phyloP scores from a whole-genome alignment of 2,888 invertebrate species.

The Camponotus fellah region DNA sequence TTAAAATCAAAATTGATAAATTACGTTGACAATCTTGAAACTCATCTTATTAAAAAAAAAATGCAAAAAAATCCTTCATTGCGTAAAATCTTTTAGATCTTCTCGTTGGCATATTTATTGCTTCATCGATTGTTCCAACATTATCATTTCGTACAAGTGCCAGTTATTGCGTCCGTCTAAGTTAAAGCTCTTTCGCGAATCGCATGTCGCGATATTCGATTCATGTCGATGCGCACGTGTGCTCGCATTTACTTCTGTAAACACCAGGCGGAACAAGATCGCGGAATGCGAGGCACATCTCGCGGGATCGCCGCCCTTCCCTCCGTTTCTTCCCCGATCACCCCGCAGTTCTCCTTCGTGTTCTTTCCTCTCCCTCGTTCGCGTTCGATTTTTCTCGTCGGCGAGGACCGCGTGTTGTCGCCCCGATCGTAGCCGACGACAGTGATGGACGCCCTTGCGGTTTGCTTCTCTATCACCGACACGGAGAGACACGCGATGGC shows the following conservation, averaged over 20 bases:
- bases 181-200: not conserved
- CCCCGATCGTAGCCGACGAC: slow-evolving; percentile 76
- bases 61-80: not conserved
- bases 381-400: slow-evolving; percentile 74
- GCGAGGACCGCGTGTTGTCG: slow-evolving; percentile 68
- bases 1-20: not conserved
- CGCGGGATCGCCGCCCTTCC: slow-evolving; percentile 60
- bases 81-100: not conserved
- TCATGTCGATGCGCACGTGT: slow-evolving; percentile 57
- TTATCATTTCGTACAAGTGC: not conserved
- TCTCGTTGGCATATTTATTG: not conserved
- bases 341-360: slow-evolving; percentile 1
- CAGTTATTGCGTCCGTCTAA: slow-evolving; percentile 5
- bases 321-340: slow-evolving; percentile 12
- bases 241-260: slow-evolving; percentile 73
- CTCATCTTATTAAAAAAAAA: not conserved
- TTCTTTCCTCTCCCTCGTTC: slow-evolving; percentile 51
- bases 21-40: not conserved
- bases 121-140: not conserved
- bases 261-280: slow-evolving; percentile 81
- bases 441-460: slow-evolving; percentile 82
- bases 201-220: slow-evolving; percentile 17
- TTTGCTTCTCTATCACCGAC: slow-evolving; percentile 84
- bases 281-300: slow-evolving; percentile 80
- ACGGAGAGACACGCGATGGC: slow-evolving; percentile 67